Evolutionary conservation across 2,797 vertebrate genomes (phyloP).

Genomic region (Myotis planiceps): DNA sequence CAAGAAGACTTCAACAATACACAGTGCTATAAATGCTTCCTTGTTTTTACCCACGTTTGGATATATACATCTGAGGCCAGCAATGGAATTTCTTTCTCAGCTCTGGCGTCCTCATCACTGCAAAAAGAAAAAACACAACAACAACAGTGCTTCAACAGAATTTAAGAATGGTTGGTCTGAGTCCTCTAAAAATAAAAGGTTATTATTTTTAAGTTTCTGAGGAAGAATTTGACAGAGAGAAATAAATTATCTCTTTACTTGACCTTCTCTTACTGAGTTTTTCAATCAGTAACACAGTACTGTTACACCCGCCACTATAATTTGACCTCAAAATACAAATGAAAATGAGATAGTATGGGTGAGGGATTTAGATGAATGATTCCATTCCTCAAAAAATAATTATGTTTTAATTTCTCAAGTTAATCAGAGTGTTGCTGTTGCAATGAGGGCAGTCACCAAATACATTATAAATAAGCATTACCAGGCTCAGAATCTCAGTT

Average conservation of each 20-base stretch:
- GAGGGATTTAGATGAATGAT: neutral
- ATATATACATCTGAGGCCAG: neutral
- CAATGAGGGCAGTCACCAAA: neutral
- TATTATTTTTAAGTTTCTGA: neutral
- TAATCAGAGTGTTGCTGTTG: neutral
- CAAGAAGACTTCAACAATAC: neutral
- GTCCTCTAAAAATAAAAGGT: neutral
- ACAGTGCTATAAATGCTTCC: neutral
- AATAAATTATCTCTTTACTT: neutral
- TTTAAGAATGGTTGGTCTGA: neutral
- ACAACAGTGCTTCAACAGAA: neutral
- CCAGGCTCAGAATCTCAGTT: neutral
- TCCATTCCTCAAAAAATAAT: neutral
- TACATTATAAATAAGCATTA: neutral
- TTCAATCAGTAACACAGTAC: neutral
- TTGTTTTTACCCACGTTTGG: neutral
- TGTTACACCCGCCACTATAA: neutral
- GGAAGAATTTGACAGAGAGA: neutral
- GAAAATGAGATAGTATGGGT: neutral
- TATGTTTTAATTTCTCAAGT: slow-evolving; percentile 10
- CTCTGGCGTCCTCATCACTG: neutral
- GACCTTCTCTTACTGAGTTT: neutral
- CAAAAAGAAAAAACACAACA: neutral
- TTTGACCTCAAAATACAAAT: neutral
- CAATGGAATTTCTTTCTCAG: neutral